Evolutionary conservation across 2,113 vertebrate genomes (phyloP).

Genomic region (Notechis scutatus): DNA sequence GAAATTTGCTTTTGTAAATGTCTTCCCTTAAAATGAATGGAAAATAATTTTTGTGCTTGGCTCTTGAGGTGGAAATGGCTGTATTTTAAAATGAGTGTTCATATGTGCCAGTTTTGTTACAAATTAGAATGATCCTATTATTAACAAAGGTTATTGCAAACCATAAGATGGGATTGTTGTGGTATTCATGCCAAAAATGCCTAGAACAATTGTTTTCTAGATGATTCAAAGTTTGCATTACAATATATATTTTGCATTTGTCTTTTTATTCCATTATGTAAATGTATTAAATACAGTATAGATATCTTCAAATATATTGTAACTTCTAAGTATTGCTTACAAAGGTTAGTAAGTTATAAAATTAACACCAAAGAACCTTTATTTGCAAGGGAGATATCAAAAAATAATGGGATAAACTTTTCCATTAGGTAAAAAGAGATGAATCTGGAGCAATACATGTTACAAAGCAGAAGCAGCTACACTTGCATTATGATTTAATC

Average conservation of each 20-base stretch:
- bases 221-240: neutral
- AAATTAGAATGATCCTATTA: neutral
- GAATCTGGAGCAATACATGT: slow-evolving; percentile 93
- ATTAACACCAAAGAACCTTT: neutral
- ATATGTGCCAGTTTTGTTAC: neutral
- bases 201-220: neutral
- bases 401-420: neutral
- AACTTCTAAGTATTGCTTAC: neutral
- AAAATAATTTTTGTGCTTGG: neutral
- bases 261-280: neutral
- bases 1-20: slow-evolving; percentile 5
- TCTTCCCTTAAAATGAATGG: neutral
- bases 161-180: neutral
- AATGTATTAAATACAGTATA: neutral
- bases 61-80: neutral
- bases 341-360: neutral
- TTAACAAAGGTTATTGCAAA: neutral
- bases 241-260: neutral
- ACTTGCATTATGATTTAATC: slow-evolving; percentile 93
- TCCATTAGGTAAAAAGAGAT: slow-evolving; percentile 88
- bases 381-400: neutral
- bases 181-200: neutral
- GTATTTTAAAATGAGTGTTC: neutral
- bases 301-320: neutral
- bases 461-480: slow-evolving; percentile 93